A percentile compares a stretch with the other conserved stretches of the same genome.
These are phyloP conservation scores for Chamaea fasciata DNA, from an alignment of 2,113 vertebrate species.

Conservation along the genomic window DNA sequence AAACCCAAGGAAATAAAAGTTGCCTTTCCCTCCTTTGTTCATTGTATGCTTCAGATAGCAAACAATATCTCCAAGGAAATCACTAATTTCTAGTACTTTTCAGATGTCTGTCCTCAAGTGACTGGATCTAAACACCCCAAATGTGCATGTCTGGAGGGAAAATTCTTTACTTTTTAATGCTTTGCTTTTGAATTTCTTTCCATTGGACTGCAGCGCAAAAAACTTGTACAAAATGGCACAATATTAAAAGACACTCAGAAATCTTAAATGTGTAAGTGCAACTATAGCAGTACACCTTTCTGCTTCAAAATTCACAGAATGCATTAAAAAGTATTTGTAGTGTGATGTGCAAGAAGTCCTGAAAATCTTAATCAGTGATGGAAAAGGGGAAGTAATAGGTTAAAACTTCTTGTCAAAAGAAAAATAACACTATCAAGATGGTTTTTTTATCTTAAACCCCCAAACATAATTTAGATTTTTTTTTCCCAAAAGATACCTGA, in stretches of 20 bases:
- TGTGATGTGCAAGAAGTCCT: not conserved
- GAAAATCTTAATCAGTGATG: not conserved
- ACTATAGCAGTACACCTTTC: not conserved
- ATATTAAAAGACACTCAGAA: not conserved
- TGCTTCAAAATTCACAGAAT: not conserved
- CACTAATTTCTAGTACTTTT: not conserved
- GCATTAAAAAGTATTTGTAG: not conserved
- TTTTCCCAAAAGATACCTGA: not conserved
- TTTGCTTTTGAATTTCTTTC: not conserved
- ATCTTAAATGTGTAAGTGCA: not conserved
- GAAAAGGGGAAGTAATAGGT: not conserved
- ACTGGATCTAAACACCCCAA: not conserved
- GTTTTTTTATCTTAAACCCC: not conserved
- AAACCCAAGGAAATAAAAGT: not conserved
- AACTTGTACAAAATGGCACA: not conserved
- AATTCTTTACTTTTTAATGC: not conserved
- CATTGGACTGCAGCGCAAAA: not conserved
- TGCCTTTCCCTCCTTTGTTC: not conserved
- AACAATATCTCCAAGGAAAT: not conserved
- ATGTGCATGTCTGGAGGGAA: not conserved
- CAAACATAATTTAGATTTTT: not conserved
- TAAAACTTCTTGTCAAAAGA: not conserved
- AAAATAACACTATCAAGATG: not conserved
- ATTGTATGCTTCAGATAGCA: not conserved
- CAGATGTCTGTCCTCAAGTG: not conserved